Percentiles rank a stretch among this genome's conserved stretches.
Conservation (phyloP, 2,888 invertebrate species). For the Hemicrepidius hirtus region DNA sequence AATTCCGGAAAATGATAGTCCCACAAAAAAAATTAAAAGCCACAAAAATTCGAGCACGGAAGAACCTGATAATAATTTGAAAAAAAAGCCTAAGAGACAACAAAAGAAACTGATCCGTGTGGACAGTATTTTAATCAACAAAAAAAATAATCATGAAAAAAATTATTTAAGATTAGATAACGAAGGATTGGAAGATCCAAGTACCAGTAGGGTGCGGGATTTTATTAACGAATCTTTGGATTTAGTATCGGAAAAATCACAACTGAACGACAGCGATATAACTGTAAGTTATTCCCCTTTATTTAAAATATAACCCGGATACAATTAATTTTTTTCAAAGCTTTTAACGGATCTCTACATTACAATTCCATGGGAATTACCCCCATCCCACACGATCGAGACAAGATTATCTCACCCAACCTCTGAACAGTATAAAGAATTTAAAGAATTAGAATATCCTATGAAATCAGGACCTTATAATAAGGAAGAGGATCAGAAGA, state of each 20-base stretch:
- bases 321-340: conserved; percentile 5
- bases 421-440: conserved; percentile 8
- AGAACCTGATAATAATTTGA: too few species aligned
- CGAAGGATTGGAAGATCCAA: neutral
- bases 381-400: conserved; percentile 21
- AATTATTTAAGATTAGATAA: too few species aligned
- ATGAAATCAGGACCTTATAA: conserved; percentile 27
- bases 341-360: conserved; percentile 4
- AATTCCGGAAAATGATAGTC: too few species aligned
- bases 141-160: too few species aligned
- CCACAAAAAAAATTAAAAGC: too few species aligned
- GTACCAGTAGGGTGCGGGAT: neutral
- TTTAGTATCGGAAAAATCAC: neutral
- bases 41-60: neutral
- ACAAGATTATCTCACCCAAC: conserved; percentile 33
- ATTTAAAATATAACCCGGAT: too few species aligned
- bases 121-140: too few species aligned
- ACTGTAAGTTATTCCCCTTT: too few species aligned
- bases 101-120: too few species aligned
- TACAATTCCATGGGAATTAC: conserved; percentile 8
- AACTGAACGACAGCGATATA: neutral
- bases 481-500: conserved; percentile 18
- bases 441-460: neutral
- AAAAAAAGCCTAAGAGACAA: too few species aligned
- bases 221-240: neutral